Evolutionary conservation across 2,797 vertebrate species (phyloP).

Genomic region (Okamejei kenojei): DNA sequence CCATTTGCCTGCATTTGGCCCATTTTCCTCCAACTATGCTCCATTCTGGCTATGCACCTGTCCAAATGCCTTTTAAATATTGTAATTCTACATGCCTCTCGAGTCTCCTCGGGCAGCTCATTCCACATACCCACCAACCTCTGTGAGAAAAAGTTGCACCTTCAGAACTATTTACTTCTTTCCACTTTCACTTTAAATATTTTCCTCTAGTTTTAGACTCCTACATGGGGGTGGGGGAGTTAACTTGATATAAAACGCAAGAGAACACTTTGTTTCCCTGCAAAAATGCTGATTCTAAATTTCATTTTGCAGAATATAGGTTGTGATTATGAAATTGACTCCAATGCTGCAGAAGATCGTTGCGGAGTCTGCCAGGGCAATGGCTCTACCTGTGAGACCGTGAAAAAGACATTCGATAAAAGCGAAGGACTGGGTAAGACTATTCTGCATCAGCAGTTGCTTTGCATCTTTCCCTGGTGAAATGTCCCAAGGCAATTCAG

Average conservation of each 20-base stretch:
- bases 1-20: no score
- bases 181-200: no score
- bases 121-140: no score
- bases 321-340: slow-evolving; percentile 87
- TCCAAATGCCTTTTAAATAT: no score
- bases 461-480: neutral
- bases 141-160: no score
- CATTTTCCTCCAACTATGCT: no score
- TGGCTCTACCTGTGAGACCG: slow-evolving; percentile 82
- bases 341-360: slow-evolving; percentile 74
- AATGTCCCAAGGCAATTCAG: neutral
- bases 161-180: no score
- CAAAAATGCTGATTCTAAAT: neutral
- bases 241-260: neutral
- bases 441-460: neutral
- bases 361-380: slow-evolving; percentile 87
- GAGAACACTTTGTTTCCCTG: neutral
- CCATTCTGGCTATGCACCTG: no score
- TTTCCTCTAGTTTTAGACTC: no score
- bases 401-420: slow-evolving; percentile 78
- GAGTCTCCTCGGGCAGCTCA: no score
- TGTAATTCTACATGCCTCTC: no score
- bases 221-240: no score
- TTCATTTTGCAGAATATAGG: slow-evolving; percentile 72
- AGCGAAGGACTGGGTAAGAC: slow-evolving; percentile 78